Percentiles rank a stretch among this genome's conserved stretches.
These are phyloP conservation scores for Hypomecis punctinalis DNA, from an alignment of 2,888 invertebrate species.

Conservation along the genomic window DNA sequence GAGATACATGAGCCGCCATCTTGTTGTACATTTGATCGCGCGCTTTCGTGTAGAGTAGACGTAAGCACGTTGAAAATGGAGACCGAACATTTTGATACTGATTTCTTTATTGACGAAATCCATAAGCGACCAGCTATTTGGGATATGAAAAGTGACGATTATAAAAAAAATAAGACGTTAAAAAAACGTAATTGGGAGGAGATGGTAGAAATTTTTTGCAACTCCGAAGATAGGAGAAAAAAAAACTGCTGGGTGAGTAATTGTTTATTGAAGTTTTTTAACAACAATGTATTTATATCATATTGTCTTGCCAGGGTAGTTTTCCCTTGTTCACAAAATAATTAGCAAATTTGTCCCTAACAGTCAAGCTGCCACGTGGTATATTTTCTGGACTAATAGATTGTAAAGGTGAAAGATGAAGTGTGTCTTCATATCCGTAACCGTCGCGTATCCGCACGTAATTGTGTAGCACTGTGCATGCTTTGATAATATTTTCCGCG, in stretches of 20 bases:
- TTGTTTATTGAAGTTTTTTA: slow-evolving; percentile 7
- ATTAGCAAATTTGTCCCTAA: too few relatives aligned
- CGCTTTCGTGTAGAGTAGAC: slow-evolving; percentile 17
- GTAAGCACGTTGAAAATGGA: slow-evolving; percentile 11
- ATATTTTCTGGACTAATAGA: too few relatives aligned
- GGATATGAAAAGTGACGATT: slow-evolving; percentile 27
- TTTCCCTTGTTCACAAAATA: not conserved
- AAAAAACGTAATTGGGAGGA: slow-evolving; percentile 28
- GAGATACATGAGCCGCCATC: slow-evolving; percentile 26
- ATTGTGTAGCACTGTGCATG: too few relatives aligned
- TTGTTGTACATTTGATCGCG: slow-evolving; percentile 29
- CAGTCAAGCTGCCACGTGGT: too few relatives aligned
- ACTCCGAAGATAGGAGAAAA: slow-evolving; percentile 26
- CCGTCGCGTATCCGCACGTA: too few relatives aligned
- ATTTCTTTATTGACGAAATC: slow-evolving; percentile 12
- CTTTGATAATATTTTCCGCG: too few relatives aligned
- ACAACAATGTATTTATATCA: not conserved
- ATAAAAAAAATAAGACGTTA: slow-evolving; percentile 18
- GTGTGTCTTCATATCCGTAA: slow-evolving; percentile 42
- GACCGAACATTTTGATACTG: slow-evolving; percentile 19
- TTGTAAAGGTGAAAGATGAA: too few relatives aligned
- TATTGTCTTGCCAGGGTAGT: slow-evolving; percentile 1
- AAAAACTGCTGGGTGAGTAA: slow-evolving; percentile 25
- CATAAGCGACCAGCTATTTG: slow-evolving; percentile 23
- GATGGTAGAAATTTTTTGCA: slow-evolving; percentile 29